These are phyloP conservation scores for Chionoecetes opilio DNA, from an alignment of 1,140 invertebrate species.

Conservation along the genomic window DNA sequence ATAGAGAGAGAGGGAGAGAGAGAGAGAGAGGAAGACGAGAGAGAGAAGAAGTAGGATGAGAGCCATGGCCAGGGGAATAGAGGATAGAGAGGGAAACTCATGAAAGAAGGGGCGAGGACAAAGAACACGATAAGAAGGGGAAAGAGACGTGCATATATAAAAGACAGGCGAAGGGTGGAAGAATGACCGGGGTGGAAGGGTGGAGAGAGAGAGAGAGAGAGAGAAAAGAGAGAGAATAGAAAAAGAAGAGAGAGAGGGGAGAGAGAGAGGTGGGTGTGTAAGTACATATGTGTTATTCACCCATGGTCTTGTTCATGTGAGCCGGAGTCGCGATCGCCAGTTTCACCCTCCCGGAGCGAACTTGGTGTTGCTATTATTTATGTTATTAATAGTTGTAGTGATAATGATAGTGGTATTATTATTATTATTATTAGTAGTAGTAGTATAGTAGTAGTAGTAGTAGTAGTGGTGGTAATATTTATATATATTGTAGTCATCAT, in stretches of 20 bases:
- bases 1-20: too few species aligned
- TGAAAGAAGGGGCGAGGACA: conserved; percentile 14
- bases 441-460: not conserved
- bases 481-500: not conserved
- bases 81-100: conserved; percentile 14
- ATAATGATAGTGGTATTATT: not conserved
- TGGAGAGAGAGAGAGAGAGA: conserved; percentile 17
- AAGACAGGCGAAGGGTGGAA: conserved; percentile 17
- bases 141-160: conserved; percentile 30
- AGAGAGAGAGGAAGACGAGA: not conserved
- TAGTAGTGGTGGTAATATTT: not conserved
- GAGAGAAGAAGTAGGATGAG: not conserved
- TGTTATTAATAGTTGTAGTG: not conserved
- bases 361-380: too few species aligned
- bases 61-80: not conserved
- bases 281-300: not conserved
- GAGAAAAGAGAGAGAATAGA: not conserved
- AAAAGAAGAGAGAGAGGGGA: not conserved
- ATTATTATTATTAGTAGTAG: not conserved
- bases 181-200: conserved; percentile 15
- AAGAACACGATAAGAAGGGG: conserved; percentile 28
- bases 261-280: not conserved
- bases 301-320: too few species aligned
- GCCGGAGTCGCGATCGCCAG: too few species aligned
- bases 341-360: too few species aligned